These are phyloP conservation scores for Pentalonia nigronervosa DNA, from an alignment of 1,140 invertebrate genomes.

Conservation along the genomic window DNA sequence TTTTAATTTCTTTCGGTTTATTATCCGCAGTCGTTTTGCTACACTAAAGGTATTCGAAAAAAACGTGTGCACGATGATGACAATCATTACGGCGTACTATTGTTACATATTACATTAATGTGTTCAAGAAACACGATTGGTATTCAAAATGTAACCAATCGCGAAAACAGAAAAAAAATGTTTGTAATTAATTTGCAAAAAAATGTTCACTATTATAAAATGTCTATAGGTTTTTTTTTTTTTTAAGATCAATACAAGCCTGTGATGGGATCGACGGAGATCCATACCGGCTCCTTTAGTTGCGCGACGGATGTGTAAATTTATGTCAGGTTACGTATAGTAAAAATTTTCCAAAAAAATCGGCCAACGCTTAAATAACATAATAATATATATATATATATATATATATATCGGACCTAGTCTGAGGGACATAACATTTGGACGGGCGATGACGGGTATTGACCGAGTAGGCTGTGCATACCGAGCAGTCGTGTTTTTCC, in stretches of 20 bases:
- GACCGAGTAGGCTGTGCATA: too few species aligned
- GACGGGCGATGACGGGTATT: too few species aligned
- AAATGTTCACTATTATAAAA: too few species aligned
- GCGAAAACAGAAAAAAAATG: not conserved
- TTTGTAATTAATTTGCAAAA: not conserved
- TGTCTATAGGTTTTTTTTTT: not conserved
- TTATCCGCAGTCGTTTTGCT: not conserved
- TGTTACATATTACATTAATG: too few species aligned
- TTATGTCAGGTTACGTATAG: not conserved
- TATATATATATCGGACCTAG: too few species aligned
- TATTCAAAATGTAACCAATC: not conserved
- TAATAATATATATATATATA: too few species aligned
- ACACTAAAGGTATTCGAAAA: not conserved
- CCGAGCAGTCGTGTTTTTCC: too few species aligned
- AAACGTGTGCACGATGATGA: too few species aligned
- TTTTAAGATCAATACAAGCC: not conserved
- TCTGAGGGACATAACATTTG: too few species aligned
- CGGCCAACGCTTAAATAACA: too few species aligned
- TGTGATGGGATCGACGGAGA: not conserved
- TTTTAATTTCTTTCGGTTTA: not conserved
- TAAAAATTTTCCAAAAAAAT: not conserved
- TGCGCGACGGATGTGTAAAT: not conserved
- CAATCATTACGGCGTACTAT: too few species aligned
- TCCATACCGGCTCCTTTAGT: not conserved
- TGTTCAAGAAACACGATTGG: too few species aligned